Percentiles rank a stretch among this genome's conserved stretches.
These are phyloP conservation scores for Hermaeophaga mercurialis DNA, from an alignment of 2,888 invertebrate species.

Conservation along the genomic window DNA sequence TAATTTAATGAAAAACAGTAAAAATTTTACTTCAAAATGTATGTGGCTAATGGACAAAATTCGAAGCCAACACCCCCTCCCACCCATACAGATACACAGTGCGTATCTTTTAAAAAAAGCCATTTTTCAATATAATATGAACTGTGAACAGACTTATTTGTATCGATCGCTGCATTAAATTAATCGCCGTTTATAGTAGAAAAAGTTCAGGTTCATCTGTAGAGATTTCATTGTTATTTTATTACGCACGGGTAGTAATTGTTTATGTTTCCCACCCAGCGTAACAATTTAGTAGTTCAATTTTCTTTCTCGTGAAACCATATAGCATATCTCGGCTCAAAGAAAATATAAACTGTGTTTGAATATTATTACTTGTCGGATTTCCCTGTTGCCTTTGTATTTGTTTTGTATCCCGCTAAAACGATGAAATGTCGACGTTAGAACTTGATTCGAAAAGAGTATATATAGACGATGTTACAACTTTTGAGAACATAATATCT, in stretches of 20 bases:
- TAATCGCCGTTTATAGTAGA: no score
- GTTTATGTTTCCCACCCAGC: constrained; percentile 4
- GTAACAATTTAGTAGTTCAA: constrained; percentile 31
- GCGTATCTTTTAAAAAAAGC: no score
- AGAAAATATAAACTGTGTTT: constrained; percentile 29
- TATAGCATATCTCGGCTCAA: constrained; percentile 25
- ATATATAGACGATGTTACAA: not conserved
- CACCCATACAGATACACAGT: no score
- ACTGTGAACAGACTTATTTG: no score
- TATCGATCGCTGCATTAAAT: no score
- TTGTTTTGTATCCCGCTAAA: constrained; percentile 7
- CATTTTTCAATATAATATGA: no score
- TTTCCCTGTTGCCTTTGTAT: constrained; percentile 22
- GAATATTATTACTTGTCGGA: constrained; percentile 30
- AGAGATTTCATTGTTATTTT: not conserved
- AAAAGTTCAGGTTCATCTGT: not conserved
- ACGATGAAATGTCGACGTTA: not conserved
- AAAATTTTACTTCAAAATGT: no score
- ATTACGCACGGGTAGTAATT: not conserved
- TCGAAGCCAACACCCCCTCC: no score
- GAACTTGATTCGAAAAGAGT: constrained; percentile 6
- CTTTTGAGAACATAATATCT: not conserved
- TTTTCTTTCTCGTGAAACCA: constrained; percentile 26
- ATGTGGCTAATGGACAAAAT: no score
- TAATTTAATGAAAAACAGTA: no score